Conservation (phyloP, 2,113 vertebrate species). For the Brachionichthys hirsutus region DNA sequence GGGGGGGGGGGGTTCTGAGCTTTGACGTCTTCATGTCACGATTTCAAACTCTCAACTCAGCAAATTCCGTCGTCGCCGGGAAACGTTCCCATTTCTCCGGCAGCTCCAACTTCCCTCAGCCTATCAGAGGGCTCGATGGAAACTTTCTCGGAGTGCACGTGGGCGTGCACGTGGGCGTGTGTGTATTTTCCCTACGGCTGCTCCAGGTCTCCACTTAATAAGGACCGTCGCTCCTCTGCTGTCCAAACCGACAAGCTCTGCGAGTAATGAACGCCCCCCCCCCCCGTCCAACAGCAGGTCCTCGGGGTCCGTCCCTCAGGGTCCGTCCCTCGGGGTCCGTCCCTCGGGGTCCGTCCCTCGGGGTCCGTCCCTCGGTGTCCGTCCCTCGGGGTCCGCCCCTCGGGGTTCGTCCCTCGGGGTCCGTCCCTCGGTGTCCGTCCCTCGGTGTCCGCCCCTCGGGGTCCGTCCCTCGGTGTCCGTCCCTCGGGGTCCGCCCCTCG, state of each 20-base stretch:
- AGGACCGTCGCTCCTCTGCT: conserved; percentile 70
- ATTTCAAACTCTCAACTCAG: conserved; percentile 49
- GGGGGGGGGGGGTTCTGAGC: neutral
- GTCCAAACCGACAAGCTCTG: conserved; percentile 69
- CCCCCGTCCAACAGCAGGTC: conserved; percentile 67
- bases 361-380: no score
- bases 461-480: no score
- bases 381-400: no score
- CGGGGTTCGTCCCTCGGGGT: no score
- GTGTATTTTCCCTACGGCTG: conserved; percentile 65
- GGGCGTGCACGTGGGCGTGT: conserved; percentile 50
- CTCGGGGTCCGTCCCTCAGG: conserved; percentile 68
- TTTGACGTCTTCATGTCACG: conserved; percentile 38
- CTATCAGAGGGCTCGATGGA: conserved; percentile 22
- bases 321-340: no score
- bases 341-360: no score
- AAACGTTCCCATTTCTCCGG: conserved; percentile 39
- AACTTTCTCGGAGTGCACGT: conserved; percentile 42
- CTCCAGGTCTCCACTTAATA: conserved; percentile 79
- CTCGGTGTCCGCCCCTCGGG: no score
- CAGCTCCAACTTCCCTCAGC: conserved; percentile 55
- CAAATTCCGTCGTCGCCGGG: conserved; percentile 24
- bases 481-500: no score
- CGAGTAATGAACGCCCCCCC: conserved; percentile 79
- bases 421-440: no score